Evolutionary conservation across 2,888 invertebrate genomes (phyloP), one percentile per base, ranked within the genome.

Genomic region (Agrochola macilenta): DNA sequence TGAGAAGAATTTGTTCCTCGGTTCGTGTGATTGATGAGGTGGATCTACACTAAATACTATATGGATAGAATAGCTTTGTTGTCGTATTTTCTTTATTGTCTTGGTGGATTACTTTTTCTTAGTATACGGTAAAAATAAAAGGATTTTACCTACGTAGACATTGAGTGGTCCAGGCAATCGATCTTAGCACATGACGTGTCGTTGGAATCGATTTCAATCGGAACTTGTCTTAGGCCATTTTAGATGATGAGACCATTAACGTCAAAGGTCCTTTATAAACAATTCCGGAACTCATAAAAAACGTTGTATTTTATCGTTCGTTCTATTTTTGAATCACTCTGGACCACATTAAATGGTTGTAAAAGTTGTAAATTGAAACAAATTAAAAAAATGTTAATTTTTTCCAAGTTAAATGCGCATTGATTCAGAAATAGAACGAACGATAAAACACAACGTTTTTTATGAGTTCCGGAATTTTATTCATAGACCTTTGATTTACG

Each of bases 1-100:
- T 73, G 75, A 81, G 79, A 64, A 64, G 76, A 79, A 73, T 78
- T 68, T 73, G 81, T 82, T 73, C 68, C n/a, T 43, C n/a, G 61
- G 23, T 52, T 46, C 57, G 5, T 66, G 39, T 83, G 85, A 86
- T 84, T 79, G 82, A 85, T 84, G 84, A 79, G 71, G 14, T 77
- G 54, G 60, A 57, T 68, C 58, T 20, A 3, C 43, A 26, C 61
- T 57, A n/a, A 74, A 78, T 57, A 39, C 52, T 66, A 17, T 68
- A 58, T 43, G 63, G 49, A 68, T 74, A 35, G 17, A 14, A 35
- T 46, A 8, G 49, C 26, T 43, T 70, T 49, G 35, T 57, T 57
- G n/a, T 60, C 39, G 61, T 76, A 30, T 26, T 20, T 73, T 66
- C n/a, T 77, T 39, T 52, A 64, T 17, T 30, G 23, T 30, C 17